A percentile compares a stretch with the other conserved stretches of the same genome.
These are phyloP conservation scores for Sebastes iracundus DNA, from an alignment of 2,797 vertebrate genomes.

Conservation along the genomic window DNA sequence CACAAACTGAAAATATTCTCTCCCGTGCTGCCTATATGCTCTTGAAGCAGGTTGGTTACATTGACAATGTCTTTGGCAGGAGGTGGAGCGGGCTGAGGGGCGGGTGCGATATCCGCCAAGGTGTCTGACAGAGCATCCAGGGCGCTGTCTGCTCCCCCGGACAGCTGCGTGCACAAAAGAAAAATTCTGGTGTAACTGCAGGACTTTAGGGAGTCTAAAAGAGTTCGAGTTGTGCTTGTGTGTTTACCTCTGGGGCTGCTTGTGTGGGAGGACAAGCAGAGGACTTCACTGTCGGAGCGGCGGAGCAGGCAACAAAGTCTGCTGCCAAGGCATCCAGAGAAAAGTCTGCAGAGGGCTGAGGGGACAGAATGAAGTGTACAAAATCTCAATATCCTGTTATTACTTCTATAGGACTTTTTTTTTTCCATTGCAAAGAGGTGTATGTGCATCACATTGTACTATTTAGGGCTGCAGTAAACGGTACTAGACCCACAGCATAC, in stretches of 20 bases:
- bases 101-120: slow-evolving; percentile 67
- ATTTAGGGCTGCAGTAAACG: not conserved
- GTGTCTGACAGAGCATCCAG: slow-evolving; percentile 81
- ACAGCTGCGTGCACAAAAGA: slow-evolving; percentile 51
- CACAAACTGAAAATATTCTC: not conserved
- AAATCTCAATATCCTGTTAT: not conserved
- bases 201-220: not conserved
- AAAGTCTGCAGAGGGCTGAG: slow-evolving; percentile 59
- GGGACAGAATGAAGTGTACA: not conserved
- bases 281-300: slow-evolving; percentile 70
- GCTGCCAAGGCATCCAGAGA: slow-evolving; percentile 68
- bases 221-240: not conserved
- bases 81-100: slow-evolving; percentile 60
- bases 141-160: slow-evolving; percentile 54
- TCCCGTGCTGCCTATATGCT: not conserved
- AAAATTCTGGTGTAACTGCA: not conserved
- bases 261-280: slow-evolving; percentile 35
- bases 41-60: slow-evolving; percentile 49
- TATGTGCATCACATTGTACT: not conserved
- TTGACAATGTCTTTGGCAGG: slow-evolving; percentile 71
- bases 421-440: not conserved
- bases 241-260: slow-evolving; percentile 58
- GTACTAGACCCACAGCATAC: slow-evolving; percentile 7
- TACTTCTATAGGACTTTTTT: not conserved
- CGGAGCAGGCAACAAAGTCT: slow-evolving; percentile 68